Evolutionary conservation across 37 sponge, comb jelly and placozoan species (phyloP).

Genomic region (Spongilla lacustris): DNA sequence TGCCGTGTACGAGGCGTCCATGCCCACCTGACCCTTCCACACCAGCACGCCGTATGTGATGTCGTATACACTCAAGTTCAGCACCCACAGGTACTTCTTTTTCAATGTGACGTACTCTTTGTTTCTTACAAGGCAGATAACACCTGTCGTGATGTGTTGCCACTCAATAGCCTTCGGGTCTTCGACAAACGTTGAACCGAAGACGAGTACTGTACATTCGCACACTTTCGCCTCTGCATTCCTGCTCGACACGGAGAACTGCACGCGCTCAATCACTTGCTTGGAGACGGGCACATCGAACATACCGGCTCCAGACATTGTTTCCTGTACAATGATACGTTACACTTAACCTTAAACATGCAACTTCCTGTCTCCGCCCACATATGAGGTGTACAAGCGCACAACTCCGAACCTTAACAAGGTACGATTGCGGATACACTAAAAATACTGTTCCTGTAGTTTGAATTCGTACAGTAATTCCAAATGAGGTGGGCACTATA

Average conservation of each 20-base stretch:
- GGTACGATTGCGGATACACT: no score
- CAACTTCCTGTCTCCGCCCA: not conserved
- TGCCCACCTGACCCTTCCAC: conserved; percentile 61
- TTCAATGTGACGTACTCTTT: conserved; percentile 52
- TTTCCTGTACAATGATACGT: not conserved
- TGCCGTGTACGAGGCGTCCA: conserved; percentile 60
- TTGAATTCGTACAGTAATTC: not conserved
- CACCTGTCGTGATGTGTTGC: conserved; percentile 73
- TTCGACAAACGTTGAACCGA: conserved; percentile 42
- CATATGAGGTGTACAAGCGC: no score
- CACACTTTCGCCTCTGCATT: conserved; percentile 72
- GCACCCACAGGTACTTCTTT: conserved; percentile 52
- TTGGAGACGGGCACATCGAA: conserved; percentile 43
- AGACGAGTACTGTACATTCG: conserved; percentile 65
- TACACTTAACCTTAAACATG: not conserved
- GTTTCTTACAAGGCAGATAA: conserved; percentile 68
- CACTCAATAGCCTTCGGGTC: conserved; percentile 52
- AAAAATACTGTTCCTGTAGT: not conserved
- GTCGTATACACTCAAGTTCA: conserved; percentile 64
- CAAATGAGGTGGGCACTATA: not conserved
- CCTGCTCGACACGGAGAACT: conserved; percentile 75
- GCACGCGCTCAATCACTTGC: conserved; percentile 66
- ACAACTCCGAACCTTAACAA: no score
- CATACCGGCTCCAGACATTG: conserved; percentile 2
- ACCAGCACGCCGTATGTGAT: conserved; percentile 65